These are phyloP conservation scores for Muscicapa adusta DNA, from an alignment of 2,113 vertebrate genomes.

Conservation along the genomic window DNA sequence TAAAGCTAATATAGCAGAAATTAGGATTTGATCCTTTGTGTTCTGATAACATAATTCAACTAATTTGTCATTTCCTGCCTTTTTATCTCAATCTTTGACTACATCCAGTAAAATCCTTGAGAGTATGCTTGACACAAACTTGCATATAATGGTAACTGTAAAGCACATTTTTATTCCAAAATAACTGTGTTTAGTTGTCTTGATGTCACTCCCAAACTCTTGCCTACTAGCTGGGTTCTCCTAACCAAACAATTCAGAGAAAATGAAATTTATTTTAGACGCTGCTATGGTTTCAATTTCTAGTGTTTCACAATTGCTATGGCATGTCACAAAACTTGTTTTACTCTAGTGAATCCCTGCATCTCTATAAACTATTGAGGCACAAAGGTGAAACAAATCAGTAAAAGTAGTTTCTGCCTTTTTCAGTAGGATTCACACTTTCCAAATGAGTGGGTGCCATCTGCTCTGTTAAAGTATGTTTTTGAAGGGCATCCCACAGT, in stretches of 20 bases:
- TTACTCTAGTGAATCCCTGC: background rate
- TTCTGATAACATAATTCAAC: background rate
- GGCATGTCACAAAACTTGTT: background rate
- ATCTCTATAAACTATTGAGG: background rate
- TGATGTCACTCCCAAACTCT: background rate
- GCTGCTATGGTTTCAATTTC: background rate
- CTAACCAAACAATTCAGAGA: background rate
- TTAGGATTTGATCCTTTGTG: background rate
- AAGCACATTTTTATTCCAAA: background rate
- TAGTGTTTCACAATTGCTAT: background rate
- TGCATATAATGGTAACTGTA: background rate
- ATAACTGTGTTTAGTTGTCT: background rate
- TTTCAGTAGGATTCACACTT: background rate
- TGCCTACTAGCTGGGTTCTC: background rate
- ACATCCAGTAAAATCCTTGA: background rate
- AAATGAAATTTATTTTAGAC: background rate
- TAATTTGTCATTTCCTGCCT: slow-evolving; percentile 2
- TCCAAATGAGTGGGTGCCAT: background rate
- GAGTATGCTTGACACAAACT: background rate
- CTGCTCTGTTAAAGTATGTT: background rate
- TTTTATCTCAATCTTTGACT: background rate
- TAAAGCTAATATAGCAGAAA: background rate
- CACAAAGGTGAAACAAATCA: background rate
- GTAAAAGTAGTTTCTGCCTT: background rate
- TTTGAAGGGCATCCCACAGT: background rate